phyloP scores from a whole-genome alignment of 2,113 vertebrate genomes.

The Lates calcarifer region DNA sequence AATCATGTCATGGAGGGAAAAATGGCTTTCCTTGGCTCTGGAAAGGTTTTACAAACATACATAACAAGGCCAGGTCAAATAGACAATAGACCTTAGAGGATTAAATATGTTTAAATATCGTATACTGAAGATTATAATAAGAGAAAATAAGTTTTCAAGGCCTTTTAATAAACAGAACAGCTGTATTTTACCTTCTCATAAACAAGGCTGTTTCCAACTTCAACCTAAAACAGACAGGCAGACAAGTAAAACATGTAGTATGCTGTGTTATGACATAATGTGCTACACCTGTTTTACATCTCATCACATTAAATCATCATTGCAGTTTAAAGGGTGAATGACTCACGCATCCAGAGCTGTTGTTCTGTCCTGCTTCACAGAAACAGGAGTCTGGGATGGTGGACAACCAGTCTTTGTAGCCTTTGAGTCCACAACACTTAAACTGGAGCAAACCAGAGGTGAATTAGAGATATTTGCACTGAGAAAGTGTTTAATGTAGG shows the following conservation, averaged over 20 bases:
- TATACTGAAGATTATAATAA: too few species aligned
- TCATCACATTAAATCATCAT: background rate
- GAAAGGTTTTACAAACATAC: too few species aligned
- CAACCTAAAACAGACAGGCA: conserved; percentile 19
- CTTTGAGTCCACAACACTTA: conserved; percentile 32
- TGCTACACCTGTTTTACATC: background rate
- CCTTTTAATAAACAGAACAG: too few species aligned
- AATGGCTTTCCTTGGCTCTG: too few species aligned
- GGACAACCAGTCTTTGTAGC: conserved; percentile 19
- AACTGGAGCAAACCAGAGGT: background rate
- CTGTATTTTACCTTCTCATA: conserved; percentile 20
- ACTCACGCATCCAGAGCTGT: conserved; percentile 17
- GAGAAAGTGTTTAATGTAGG: background rate
- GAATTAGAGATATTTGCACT: background rate
- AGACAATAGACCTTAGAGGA: too few species aligned
- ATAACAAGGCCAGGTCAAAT: too few species aligned
- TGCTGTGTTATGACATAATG: background rate
- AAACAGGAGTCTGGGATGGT: conserved; percentile 5
- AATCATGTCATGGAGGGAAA: too few species aligned
- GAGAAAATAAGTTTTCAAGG: too few species aligned
- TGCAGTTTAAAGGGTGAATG: background rate
- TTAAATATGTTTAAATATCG: too few species aligned
- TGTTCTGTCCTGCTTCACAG: background rate
- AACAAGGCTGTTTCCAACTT: background rate
- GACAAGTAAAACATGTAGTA: background rate